These are phyloP conservation scores for Molossus molossus DNA, from an alignment of 2,797 vertebrate genomes.

Conservation along the genomic window DNA sequence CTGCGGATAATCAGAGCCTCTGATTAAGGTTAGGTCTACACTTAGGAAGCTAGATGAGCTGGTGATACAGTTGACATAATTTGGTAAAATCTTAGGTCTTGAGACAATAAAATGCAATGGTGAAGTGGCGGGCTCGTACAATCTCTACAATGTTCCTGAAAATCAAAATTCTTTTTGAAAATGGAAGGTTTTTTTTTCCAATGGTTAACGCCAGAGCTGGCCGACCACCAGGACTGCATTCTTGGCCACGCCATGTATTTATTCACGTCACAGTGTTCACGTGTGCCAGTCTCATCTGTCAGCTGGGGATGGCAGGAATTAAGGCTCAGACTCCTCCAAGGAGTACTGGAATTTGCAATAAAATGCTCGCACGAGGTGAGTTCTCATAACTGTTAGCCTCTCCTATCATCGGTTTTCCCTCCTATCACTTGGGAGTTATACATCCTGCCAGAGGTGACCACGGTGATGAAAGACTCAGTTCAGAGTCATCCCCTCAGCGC, in stretches of 20 bases:
- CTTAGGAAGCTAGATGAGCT: background rate
- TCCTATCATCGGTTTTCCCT: background rate
- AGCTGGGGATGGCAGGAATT: fast-evolving
- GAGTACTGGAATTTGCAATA: background rate
- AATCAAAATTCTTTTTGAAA: background rate
- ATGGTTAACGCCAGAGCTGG: background rate
- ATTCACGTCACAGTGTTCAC: fast-evolving
- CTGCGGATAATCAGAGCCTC: background rate
- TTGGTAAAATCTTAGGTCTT: background rate
- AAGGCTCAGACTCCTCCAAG: background rate
- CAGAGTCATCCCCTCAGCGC: no score
- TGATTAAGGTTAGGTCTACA: background rate
- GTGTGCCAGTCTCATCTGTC: fast-evolving
- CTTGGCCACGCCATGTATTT: background rate
- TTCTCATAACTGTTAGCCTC: background rate
- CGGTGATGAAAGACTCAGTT: fast-evolving
- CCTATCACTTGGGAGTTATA: background rate
- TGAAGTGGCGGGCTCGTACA: background rate
- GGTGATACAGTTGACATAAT: background rate
- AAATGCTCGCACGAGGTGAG: fast-evolving
- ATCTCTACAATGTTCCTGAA: background rate
- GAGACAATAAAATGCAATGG: background rate
- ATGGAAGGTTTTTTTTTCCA: background rate
- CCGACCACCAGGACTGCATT: fast-evolving
- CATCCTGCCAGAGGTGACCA: background rate